These are phyloP conservation scores for Rana temporaria DNA, from an alignment of 2,113 vertebrate genomes.

Conservation along the genomic window DNA sequence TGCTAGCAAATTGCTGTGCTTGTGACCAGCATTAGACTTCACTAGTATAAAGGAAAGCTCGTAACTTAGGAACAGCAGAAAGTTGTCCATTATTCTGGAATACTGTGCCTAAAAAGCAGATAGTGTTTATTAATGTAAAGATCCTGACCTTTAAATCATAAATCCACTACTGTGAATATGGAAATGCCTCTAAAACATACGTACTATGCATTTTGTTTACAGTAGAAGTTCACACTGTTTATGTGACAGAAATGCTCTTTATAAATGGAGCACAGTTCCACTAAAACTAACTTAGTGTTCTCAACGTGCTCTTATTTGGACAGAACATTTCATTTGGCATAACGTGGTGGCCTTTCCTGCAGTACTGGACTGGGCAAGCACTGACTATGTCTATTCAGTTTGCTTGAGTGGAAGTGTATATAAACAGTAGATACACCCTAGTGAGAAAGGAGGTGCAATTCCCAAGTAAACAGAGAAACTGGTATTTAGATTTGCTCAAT, in stretches of 20 bases:
- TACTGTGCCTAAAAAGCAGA: neutral
- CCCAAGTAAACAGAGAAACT: slow-evolving; percentile 50
- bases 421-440: slow-evolving; percentile 50
- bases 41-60: neutral
- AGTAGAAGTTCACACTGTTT: slow-evolving; percentile 48
- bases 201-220: slow-evolving; percentile 39
- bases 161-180: slow-evolving; percentile 22
- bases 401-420: slow-evolving; percentile 43
- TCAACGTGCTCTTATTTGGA: slow-evolving; percentile 63
- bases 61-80: neutral
- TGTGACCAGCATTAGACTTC: no score
- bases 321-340: slow-evolving; percentile 68
- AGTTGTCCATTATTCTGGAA: neutral
- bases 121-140: slow-evolving; percentile 33
- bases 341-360: slow-evolving; percentile 62
- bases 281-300: slow-evolving; percentile 70
- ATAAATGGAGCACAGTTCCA: slow-evolving; percentile 64
- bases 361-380: slow-evolving; percentile 64
- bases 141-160: slow-evolving; percentile 26
- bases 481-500: slow-evolving; percentile 43
- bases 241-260: slow-evolving; percentile 40
- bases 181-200: slow-evolving; percentile 36
- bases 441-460: slow-evolving; percentile 42
- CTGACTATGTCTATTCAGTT: slow-evolving; percentile 62
- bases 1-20: no score